Evolutionary conservation across 37 sponge, comb jelly and placozoan species (phyloP).

Genomic region (Dysidea cf. avara): DNA sequence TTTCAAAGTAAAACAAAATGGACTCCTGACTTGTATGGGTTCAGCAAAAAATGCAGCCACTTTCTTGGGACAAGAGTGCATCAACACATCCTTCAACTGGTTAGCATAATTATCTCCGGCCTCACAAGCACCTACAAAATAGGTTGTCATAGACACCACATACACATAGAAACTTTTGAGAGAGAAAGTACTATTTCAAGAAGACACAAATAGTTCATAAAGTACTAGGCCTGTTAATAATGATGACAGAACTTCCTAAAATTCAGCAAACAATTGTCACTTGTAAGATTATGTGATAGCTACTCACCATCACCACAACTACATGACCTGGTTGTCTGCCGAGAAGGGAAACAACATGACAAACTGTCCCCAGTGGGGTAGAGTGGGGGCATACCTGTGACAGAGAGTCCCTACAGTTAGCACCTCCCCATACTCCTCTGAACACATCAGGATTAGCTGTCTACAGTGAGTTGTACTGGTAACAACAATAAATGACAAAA

Average conservation of each 20-base stretch:
- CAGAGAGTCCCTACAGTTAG: conserved; percentile 76
- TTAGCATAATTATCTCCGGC: conserved; percentile 76
- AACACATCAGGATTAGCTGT: conserved; percentile 90
- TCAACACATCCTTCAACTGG: conserved; percentile 75
- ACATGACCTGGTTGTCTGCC: conserved; percentile 60
- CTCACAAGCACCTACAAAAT: conserved; percentile 58
- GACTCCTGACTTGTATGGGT: conserved; percentile 69
- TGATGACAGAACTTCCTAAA: too few relatives aligned
- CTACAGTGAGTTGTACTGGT: conserved; percentile 57
- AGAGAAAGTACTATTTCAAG: neutral
- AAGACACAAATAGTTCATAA: neutral
- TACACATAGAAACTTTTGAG: neutral
- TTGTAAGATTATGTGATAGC: too few relatives aligned
- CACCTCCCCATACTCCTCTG: conserved; percentile 95
- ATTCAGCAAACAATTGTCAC: too few relatives aligned
- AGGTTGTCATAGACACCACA: neutral
- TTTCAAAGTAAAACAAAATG: neutral
- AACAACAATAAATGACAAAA: too few relatives aligned
- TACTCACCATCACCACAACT: conserved; percentile 61
- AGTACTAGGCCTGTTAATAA: neutral
- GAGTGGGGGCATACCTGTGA: too few relatives aligned
- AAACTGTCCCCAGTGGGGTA: too few relatives aligned
- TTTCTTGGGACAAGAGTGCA: conserved; percentile 66
- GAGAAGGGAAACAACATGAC: too few relatives aligned
- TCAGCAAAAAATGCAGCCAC: conserved; percentile 92